phyloP scores from a whole-genome alignment of 1,140 invertebrate species.

The Leptinotarsa texana region DNA sequence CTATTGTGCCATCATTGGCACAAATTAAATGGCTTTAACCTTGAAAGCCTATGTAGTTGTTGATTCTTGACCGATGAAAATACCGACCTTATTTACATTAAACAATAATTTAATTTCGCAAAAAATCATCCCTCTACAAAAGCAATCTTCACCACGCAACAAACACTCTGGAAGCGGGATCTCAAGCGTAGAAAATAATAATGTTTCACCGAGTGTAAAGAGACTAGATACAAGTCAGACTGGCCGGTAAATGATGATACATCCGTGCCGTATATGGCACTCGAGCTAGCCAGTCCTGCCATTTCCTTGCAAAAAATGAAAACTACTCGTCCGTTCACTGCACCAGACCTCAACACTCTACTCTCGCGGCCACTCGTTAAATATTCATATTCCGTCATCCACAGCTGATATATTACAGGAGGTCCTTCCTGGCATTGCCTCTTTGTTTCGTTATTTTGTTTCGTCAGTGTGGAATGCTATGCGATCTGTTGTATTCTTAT shows the following conservation, averaged over 20 bases:
- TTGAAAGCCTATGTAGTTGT: no score
- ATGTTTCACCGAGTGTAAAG: neutral
- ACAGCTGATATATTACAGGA: slow-evolving; percentile 19
- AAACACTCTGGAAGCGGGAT: neutral
- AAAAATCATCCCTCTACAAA: no score
- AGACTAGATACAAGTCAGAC: neutral
- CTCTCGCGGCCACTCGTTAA: slow-evolving; percentile 14
- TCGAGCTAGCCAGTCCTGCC: slow-evolving; percentile 29
- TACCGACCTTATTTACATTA: no score
- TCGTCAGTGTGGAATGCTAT: neutral
- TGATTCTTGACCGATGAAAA: no score
- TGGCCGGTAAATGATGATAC: slow-evolving; percentile 27
- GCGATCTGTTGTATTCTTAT: neutral
- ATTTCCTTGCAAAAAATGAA: slow-evolving; percentile 30
- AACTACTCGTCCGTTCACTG: slow-evolving; percentile 28
- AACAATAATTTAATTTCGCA: no score
- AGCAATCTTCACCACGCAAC: no score
- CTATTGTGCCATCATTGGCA: no score
- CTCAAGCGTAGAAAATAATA: neutral
- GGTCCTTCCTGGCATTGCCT: neutral
- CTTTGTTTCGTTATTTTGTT: neutral
- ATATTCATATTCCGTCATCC: slow-evolving; percentile 24
- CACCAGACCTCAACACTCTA: slow-evolving; percentile 24
- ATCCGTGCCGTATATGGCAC: slow-evolving; percentile 34
- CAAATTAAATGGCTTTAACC: no score